Evolutionary conservation across 1,140 invertebrate genomes (phyloP).

Genomic region (Campoletis sonorensis): DNA sequence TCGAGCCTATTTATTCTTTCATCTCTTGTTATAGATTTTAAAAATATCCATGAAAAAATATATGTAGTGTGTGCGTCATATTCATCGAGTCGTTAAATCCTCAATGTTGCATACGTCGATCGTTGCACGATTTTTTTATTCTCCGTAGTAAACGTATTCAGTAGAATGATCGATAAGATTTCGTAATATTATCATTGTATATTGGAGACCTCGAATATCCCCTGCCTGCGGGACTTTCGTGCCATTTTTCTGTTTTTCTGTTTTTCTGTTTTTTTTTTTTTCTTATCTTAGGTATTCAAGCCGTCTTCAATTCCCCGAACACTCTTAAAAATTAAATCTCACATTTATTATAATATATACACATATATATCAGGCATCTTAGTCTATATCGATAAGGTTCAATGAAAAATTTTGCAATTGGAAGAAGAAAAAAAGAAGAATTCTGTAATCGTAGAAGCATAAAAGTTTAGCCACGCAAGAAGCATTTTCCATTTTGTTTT

Average conservation of each 20-base stretch:
- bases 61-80: background rate
- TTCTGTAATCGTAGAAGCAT: background rate
- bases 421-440: no score
- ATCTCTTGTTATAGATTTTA: background rate
- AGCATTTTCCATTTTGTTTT: no score
- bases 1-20: background rate
- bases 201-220: slow-evolving; percentile 34
- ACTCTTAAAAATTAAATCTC: slow-evolving; percentile 67
- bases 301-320: slow-evolving; percentile 31
- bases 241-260: no score
- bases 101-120: background rate
- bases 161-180: slow-evolving; percentile 61
- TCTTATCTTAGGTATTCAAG: slow-evolving; percentile 53
- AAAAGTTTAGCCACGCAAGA: no score
- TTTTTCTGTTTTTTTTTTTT: background rate
- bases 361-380: background rate
- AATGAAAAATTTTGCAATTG: no score
- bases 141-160: slow-evolving; percentile 71
- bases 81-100: background rate
- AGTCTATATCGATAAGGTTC: no score
- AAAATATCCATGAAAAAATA: slow-evolving; percentile 16
- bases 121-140: slow-evolving; percentile 1
- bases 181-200: slow-evolving; percentile 58
- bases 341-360: slow-evolving; percentile 66
- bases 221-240: slow-evolving; percentile 50